A percentile compares a stretch with the other conserved stretches of the same genome.
Evolutionary conservation across 2,113 vertebrate species (phyloP).

Genomic region (Cinclus mexicanus): DNA sequence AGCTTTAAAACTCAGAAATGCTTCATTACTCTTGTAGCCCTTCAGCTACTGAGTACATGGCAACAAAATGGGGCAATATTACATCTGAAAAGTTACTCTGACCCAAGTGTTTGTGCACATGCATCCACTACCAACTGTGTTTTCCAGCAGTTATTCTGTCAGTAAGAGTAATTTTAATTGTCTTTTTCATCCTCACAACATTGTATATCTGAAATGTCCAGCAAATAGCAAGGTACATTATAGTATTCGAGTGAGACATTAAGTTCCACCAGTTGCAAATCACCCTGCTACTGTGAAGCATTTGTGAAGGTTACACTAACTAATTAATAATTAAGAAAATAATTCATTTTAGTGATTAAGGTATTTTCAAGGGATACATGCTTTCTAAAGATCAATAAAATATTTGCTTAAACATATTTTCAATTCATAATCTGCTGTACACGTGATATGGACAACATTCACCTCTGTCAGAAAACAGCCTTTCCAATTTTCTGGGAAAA

Average conservation of each 20-base stretch:
- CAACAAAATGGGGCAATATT: neutral
- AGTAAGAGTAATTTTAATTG: neutral
- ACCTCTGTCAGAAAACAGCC: neutral
- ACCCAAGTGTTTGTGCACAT: fast-evolving
- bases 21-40: neutral
- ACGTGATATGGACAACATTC: neutral
- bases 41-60: neutral
- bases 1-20: neutral
- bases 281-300: neutral
- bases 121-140: neutral
- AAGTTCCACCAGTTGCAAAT: neutral
- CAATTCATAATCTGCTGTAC: neutral
- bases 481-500: neutral
- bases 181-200: neutral
- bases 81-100: neutral
- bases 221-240: neutral
- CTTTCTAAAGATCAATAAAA: neutral
- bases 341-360: neutral
- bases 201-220: neutral
- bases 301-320: neutral
- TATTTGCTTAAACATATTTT: neutral
- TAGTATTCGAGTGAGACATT: neutral
- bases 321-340: neutral
- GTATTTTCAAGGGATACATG: neutral
- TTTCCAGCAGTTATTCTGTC: neutral